Percentiles rank a stretch among this genome's conserved stretches.
Conservation (phyloP, 1,140 invertebrate species). For the Sminthurinus signatus region DNA sequence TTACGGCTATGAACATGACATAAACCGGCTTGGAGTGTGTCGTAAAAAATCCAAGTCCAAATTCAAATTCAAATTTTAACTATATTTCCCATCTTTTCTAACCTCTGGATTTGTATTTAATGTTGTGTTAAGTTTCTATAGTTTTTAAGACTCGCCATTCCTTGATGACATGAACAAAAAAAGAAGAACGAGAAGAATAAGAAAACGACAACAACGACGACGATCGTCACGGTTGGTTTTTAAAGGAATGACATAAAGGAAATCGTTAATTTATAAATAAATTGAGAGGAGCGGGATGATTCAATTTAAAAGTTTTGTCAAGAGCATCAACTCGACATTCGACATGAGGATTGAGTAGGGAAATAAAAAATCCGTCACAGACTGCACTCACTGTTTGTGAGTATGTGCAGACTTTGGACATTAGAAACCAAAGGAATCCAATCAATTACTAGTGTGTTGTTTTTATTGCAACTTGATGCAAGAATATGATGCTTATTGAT, state of each 20-base stretch:
- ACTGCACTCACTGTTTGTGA: too few species aligned
- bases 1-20: not conserved
- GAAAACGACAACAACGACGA: too few species aligned
- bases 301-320: slow-evolving; percentile 10
- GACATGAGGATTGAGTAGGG: too few species aligned
- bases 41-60: not conserved
- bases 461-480: slow-evolving; percentile 4
- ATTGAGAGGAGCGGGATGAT: slow-evolving; percentile 4
- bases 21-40: not conserved
- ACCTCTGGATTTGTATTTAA: not conserved
- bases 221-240: not conserved
- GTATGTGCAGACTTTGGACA: too few species aligned
- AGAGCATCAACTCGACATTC: too few species aligned
- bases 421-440: not conserved
- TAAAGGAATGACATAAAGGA: slow-evolving; percentile 3
- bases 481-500: slow-evolving; percentile 2
- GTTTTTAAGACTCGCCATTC: too few species aligned
- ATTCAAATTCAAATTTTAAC: slow-evolving; percentile 12
- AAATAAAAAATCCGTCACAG: too few species aligned
- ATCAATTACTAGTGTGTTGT: slow-evolving; percentile 12
- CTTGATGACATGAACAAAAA: too few species aligned
- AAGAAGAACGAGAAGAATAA: too few species aligned
- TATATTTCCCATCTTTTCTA: not conserved
- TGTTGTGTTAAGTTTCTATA: not conserved
- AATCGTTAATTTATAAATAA: slow-evolving; percentile 15